Evolutionary conservation across 2,113 vertebrate genomes (phyloP).

Genomic region (Saccopteryx leptura): DNA sequence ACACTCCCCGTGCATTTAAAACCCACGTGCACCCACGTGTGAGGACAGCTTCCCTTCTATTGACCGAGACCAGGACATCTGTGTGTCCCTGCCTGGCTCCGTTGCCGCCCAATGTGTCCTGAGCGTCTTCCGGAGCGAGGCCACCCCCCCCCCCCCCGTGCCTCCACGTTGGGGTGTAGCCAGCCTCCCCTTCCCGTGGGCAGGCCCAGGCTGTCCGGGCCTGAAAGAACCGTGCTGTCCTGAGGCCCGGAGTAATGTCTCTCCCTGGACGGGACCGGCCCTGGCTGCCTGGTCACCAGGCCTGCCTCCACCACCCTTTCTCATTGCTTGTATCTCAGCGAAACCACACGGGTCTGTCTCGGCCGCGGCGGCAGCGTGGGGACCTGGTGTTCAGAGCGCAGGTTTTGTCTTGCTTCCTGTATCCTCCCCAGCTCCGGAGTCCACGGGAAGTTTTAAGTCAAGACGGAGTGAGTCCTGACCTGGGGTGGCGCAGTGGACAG

Average conservation of each 20-base stretch:
- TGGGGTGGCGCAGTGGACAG: too few species aligned
- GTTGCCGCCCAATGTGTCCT: not conserved
- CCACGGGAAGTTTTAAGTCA: too few species aligned
- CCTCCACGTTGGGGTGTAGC: not conserved
- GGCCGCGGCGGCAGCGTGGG: too few species aligned
- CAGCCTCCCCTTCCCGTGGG: not conserved
- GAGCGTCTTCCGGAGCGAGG: not conserved
- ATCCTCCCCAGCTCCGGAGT: too few species aligned
- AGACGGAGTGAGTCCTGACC: too few species aligned
- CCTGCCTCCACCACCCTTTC: too few species aligned
- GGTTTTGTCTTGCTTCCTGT: too few species aligned
- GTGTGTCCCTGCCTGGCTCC: not conserved
- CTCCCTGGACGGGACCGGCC: not conserved
- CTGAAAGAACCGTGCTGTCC: not conserved
- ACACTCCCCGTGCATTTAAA: rapidly evolving
- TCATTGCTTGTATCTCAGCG: not conserved
- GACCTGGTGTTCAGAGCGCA: too few species aligned
- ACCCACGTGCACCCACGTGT: rapidly evolving
- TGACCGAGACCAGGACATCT: rapidly evolving
- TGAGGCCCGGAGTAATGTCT: not conserved
- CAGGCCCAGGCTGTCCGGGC: not conserved
- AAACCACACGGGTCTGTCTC: too few species aligned
- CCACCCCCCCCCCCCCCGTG: not conserved
- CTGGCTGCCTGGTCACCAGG: too few species aligned
- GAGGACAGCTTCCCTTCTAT: not conserved